phyloP scores from a whole-genome alignment of 1,140 invertebrate genomes.

The Ceratosolen fusciceps region DNA sequence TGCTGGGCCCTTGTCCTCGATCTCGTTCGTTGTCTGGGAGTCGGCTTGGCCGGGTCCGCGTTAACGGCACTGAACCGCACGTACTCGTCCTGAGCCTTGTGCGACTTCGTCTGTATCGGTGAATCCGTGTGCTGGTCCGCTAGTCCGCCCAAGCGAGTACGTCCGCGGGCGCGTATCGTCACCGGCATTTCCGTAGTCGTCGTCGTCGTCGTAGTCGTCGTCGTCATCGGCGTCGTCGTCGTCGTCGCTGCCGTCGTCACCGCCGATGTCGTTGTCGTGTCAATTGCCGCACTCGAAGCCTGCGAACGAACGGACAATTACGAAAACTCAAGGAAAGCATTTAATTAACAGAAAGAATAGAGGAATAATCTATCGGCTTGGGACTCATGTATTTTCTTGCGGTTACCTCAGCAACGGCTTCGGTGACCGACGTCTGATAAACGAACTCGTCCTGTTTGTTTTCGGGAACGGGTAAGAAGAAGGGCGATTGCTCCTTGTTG shows the following conservation, averaged over 20 bases:
- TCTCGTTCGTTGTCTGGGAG: constrained; percentile 49
- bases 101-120: constrained; percentile 61
- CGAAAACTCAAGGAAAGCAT: too few species aligned
- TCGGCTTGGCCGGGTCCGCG: constrained; percentile 53
- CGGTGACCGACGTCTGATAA: constrained; percentile 45
- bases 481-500: constrained; percentile 47
- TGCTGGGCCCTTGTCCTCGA: constrained; percentile 55
- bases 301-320: too few species aligned
- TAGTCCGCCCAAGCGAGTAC: constrained; percentile 57
- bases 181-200: constrained; percentile 56
- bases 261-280: too few species aligned
- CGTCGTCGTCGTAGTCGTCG: constrained; percentile 43
- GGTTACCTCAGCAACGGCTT: constrained; percentile 55
- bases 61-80: constrained; percentile 68
- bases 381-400: too few species aligned
- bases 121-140: constrained; percentile 57
- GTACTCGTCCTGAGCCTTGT: constrained; percentile 64
- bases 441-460: constrained; percentile 57
- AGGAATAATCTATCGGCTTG: too few species aligned
- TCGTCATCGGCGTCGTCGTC: neutral
- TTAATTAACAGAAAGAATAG: too few species aligned
- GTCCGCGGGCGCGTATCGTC: constrained; percentile 62
- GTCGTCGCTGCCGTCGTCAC: too few species aligned
- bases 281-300: too few species aligned
- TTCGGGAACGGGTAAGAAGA: constrained; percentile 56